Conservation (phyloP, 2,888 invertebrate genomes). For the Leptopterna dolabrata region DNA sequence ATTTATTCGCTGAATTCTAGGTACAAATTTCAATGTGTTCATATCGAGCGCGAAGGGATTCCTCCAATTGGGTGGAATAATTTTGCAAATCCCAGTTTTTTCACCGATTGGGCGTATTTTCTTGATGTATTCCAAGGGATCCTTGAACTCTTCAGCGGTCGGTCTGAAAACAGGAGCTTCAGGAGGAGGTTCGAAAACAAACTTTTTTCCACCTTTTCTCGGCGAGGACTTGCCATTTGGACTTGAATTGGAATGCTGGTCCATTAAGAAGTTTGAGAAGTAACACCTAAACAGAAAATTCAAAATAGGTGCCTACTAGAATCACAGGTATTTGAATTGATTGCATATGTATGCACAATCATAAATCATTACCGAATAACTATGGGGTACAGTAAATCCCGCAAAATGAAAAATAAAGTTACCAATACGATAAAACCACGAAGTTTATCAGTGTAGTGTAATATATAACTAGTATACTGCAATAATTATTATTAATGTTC, state of each 20-base stretch:
- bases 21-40: conserved; percentile 93
- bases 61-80: conserved; percentile 58
- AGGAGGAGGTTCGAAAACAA: conserved; percentile 57
- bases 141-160: conserved; percentile 58
- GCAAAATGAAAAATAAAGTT: too few relatives aligned
- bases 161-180: conserved; percentile 59
- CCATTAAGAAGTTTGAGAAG: not conserved
- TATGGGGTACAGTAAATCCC: too few relatives aligned
- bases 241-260: not conserved
- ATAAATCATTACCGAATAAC: too few relatives aligned
- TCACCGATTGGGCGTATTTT: conserved; percentile 57
- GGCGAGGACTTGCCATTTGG: conserved; percentile 35
- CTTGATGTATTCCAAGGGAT: conserved; percentile 58
- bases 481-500: too few relatives aligned
- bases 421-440: too few relatives aligned
- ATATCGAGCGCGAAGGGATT: conserved; percentile 95
- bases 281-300: not conserved
- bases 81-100: conserved; percentile 58
- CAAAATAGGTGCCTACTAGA: not conserved
- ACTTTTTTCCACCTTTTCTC: conserved; percentile 45
- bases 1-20: conserved; percentile 95
- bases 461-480: too few relatives aligned
- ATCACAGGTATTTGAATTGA: not conserved
- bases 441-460: too few relatives aligned
- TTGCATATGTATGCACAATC: not conserved